These are phyloP conservation scores for Umimayanthus kanabou DNA, from an alignment of 92 coral and sea anemone genomes.

Conservation along the genomic window DNA sequence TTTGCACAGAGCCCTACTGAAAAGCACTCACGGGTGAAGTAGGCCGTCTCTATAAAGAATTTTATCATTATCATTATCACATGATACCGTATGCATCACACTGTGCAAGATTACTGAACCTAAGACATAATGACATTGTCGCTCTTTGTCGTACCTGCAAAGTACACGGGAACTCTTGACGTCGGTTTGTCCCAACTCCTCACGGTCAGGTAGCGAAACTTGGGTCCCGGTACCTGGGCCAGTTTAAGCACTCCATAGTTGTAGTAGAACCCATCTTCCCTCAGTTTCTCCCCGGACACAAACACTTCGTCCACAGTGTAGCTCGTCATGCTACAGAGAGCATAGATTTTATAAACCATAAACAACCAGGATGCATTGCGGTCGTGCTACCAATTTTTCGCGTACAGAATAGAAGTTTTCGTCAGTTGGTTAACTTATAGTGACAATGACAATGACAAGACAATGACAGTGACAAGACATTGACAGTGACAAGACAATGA, in stretches of 20 bases:
- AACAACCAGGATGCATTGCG: no score
- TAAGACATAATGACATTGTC: no score
- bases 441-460: no score
- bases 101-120: neutral
- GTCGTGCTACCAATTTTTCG: no score
- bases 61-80: neutral
- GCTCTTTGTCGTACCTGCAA: slow-evolving; percentile 24
- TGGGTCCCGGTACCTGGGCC: slow-evolving; percentile 23
- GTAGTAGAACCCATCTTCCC: slow-evolving; percentile 30
- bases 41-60: no score
- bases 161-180: slow-evolving; percentile 18
- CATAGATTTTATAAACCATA: neutral
- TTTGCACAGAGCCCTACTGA: no score
- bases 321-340: neutral
- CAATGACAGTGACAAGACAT: no score
- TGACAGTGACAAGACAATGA: no score
- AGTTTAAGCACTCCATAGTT: slow-evolving; percentile 33
- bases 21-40: no score
- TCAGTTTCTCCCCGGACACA: neutral
- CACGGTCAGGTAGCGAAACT: slow-evolving; percentile 27
- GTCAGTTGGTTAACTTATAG: no score
- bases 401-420: no score
- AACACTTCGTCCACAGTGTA: slow-evolving; percentile 32
- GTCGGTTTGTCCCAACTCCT: slow-evolving; percentile 28
- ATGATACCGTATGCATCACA: neutral